A percentile compares a stretch with the other conserved stretches of the same genome.
These are phyloP conservation scores for Rhamnusium bicolor DNA, from an alignment of 2,888 invertebrate species.

Conservation along the genomic window DNA sequence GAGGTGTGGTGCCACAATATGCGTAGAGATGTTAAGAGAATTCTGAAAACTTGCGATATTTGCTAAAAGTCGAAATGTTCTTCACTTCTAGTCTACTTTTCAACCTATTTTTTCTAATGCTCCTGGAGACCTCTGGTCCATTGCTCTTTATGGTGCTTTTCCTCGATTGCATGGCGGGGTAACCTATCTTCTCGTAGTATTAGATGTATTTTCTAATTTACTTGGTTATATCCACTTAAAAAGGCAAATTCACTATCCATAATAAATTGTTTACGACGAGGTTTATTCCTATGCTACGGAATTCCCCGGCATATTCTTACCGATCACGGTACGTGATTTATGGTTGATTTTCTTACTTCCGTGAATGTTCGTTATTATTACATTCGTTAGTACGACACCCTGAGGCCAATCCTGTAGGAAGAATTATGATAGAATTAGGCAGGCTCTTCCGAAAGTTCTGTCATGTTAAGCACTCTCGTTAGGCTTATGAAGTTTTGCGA, in stretches of 20 bases:
- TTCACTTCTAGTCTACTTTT: too few species aligned
- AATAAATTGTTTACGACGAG: constrained; percentile 4
- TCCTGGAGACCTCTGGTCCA: too few species aligned
- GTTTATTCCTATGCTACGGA: constrained; percentile 3
- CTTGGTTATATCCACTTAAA: constrained; percentile 16
- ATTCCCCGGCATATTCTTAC: background rate
- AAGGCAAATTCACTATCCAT: constrained; percentile 23
- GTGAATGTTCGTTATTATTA: background rate
- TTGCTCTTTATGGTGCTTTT: too few species aligned
- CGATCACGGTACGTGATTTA: constrained; percentile 21
- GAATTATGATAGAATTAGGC: too few species aligned
- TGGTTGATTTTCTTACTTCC: background rate
- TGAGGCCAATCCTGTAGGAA: too few species aligned
- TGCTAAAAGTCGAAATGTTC: too few species aligned
- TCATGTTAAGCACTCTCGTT: too few species aligned
- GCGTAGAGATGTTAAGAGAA: constrained; percentile 13
- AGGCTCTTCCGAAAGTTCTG: too few species aligned
- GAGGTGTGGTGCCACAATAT: constrained; percentile 40
- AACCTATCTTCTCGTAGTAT: constrained; percentile 63
- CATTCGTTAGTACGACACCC: too few species aligned
- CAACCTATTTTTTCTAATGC: too few species aligned
- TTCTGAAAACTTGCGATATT: constrained; percentile 24
- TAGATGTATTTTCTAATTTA: constrained; percentile 49
- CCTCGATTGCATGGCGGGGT: too few species aligned
- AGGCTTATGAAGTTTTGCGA: too few species aligned